Evolutionary conservation across 1,140 invertebrate genomes (phyloP).

Genomic region (Pomacea maculata): DNA sequence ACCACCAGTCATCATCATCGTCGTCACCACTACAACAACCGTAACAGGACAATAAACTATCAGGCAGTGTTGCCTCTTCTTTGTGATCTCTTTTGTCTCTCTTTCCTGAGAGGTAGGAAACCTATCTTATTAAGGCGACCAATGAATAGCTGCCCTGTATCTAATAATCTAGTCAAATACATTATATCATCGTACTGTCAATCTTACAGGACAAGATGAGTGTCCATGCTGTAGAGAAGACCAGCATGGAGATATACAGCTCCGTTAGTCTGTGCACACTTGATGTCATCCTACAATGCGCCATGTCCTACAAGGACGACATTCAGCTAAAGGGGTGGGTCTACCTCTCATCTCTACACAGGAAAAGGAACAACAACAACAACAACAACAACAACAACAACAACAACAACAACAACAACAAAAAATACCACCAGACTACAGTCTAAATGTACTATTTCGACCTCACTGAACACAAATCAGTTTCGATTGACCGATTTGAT

Average conservation of each 20-base stretch:
- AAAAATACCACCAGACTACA: too few species aligned
- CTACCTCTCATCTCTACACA: background rate
- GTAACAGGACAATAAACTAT: too few species aligned
- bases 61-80: too few species aligned
- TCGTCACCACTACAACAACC: too few species aligned
- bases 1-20: too few species aligned
- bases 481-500: background rate
- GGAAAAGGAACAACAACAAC: too few species aligned
- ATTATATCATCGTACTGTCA: background rate
- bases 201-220: constrained; percentile 23
- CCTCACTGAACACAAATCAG: background rate
- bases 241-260: constrained; percentile 31
- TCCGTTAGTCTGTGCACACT: constrained; percentile 35
- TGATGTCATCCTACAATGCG: constrained; percentile 44
- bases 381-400: too few species aligned
- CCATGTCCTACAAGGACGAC: constrained; percentile 38
- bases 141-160: background rate
- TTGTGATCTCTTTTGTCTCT: too few species aligned
- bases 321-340: constrained; percentile 36
- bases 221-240: background rate
- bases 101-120: background rate
- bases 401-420: too few species aligned
- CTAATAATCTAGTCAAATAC: background rate
- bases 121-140: background rate
- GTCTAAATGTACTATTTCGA: background rate